Conservation (phyloP, 1,140 invertebrate genomes). For the Cherax destructor region DNA sequence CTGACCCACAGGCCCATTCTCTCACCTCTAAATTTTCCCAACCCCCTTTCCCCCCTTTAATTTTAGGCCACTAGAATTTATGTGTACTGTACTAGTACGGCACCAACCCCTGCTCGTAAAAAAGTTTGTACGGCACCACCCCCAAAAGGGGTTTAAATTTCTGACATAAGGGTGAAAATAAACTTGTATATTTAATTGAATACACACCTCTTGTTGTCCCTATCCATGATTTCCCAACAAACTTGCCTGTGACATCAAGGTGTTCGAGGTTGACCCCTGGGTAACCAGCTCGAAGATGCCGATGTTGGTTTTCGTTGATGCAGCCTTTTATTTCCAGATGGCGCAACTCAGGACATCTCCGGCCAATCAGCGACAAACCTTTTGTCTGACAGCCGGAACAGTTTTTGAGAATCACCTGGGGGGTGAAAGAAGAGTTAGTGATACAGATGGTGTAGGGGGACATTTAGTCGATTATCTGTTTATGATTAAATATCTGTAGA, state of each 20-base stretch:
- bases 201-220: neutral
- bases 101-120: too few relatives aligned
- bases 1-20: too few relatives aligned
- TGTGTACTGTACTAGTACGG: too few relatives aligned
- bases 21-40: too few relatives aligned
- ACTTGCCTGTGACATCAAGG: constrained; percentile 84
- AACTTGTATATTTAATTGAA: neutral
- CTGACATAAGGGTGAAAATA: neutral
- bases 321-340: constrained; percentile 84
- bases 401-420: constrained; percentile 83
- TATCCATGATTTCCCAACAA: neutral
- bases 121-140: too few relatives aligned
- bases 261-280: constrained; percentile 83
- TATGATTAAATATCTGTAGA: too few relatives aligned
- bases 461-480: too few relatives aligned
- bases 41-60: too few relatives aligned
- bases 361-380: constrained; percentile 82
- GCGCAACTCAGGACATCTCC: constrained; percentile 84
- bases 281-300: constrained; percentile 82
- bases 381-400: constrained; percentile 86
- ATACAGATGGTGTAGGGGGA: too few relatives aligned
- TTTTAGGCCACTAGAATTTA: too few relatives aligned
- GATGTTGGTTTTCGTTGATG: constrained; percentile 81
- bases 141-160: too few relatives aligned
- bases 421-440: constrained; percentile 75